Percentiles rank a stretch among this genome's conserved stretches.
Conservation (phyloP, 2,113 vertebrate genomes). For the Cynoglossus semilaevis region DNA sequence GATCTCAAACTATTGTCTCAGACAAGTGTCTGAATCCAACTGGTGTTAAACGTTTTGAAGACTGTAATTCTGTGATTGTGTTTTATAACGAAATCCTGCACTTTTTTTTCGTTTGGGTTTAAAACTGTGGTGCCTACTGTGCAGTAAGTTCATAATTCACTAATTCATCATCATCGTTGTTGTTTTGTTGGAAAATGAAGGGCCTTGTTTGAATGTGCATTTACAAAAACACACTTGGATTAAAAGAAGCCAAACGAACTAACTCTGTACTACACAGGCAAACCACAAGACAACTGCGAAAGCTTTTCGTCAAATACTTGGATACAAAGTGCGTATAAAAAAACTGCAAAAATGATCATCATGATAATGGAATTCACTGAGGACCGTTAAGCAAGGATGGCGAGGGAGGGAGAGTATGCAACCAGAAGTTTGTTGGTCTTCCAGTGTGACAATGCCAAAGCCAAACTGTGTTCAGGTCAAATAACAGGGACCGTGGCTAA, state of each 20-base stretch:
- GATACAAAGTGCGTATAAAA: conserved; percentile 34
- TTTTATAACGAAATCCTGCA: too few relatives aligned
- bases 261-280: conserved; percentile 30
- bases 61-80: too few relatives aligned
- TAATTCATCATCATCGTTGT: too few relatives aligned
- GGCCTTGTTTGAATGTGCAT: conserved; percentile 53
- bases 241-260: conserved; percentile 39
- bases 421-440: conserved; percentile 76
- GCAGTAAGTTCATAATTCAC: too few relatives aligned
- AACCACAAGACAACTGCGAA: conserved; percentile 28
- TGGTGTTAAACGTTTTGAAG: too few relatives aligned
- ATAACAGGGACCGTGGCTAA: conserved; percentile 59
- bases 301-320: conserved; percentile 9
- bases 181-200: not conserved
- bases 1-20: too few relatives aligned
- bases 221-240: conserved; percentile 47
- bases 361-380: conserved; percentile 55
- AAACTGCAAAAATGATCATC: conserved; percentile 45
- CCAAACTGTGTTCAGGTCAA: conserved; percentile 67
- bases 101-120: too few relatives aligned
- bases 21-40: too few relatives aligned
- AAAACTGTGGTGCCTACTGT: too few relatives aligned
- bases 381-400: conserved; percentile 65
- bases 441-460: conserved; percentile 75
- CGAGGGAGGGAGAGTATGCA: conserved; percentile 71